Conservation (phyloP, 2,888 invertebrate genomes). For the Nomada flava region DNA sequence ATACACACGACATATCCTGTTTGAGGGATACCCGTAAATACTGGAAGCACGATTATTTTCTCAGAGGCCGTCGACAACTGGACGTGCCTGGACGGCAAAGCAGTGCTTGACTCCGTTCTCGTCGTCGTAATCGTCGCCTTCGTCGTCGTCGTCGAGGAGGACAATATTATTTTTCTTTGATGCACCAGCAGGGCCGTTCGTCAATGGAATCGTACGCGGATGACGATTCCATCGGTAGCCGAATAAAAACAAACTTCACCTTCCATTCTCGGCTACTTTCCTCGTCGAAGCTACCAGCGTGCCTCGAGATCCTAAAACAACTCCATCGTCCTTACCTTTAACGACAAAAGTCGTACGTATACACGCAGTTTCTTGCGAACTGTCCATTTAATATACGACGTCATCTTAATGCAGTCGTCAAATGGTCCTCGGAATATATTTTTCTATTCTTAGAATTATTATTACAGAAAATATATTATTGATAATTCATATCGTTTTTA, state of each 20-base stretch:
- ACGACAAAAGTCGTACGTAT: conserved; percentile 5
- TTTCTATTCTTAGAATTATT: too few relatives aligned
- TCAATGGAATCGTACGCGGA: conserved; percentile 70
- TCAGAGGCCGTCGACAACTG: conserved; percentile 66
- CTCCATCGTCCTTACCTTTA: conserved; percentile 56
- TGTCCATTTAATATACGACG: conserved; percentile 32
- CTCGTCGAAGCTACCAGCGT: conserved; percentile 56
- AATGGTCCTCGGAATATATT: too few relatives aligned
- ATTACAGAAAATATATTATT: too few relatives aligned
- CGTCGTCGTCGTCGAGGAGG: conserved; percentile 35
- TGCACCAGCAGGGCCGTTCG: conserved; percentile 59
- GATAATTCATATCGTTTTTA: too few relatives aligned
- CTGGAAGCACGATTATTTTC: conserved; percentile 76
- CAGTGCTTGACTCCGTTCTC: conserved; percentile 56
- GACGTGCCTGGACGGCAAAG: conserved; percentile 70
- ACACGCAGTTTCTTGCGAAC: conserved; percentile 10
- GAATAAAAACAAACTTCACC: conserved; percentile 77
- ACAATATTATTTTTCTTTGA: conserved; percentile 73
- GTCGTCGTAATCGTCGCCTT: not conserved
- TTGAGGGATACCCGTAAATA: conserved; percentile 72
- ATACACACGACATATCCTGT: conserved; percentile 62
- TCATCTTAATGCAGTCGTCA: conserved; percentile 20
- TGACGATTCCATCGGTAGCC: conserved; percentile 58
- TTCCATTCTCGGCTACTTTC: conserved; percentile 59
- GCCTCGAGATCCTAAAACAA: conserved; percentile 77